phyloP scores from a whole-genome alignment of 1,140 invertebrate species.

The Drosophila tropicalis region DNA sequence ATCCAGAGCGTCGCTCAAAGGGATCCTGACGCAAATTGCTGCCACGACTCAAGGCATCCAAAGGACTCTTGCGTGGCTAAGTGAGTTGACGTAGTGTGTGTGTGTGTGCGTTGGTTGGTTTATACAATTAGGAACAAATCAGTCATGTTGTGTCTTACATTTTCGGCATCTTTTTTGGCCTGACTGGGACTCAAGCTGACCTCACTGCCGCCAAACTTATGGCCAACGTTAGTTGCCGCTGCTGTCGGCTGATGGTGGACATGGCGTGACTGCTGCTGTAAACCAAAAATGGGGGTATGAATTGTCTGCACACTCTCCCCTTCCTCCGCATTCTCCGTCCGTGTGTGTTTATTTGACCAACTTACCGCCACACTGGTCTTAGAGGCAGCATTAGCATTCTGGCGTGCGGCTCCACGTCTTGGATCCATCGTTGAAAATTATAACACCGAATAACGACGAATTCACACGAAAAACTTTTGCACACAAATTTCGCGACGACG shows the following conservation, averaged over 20 bases:
- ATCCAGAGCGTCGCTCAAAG: conserved; percentile 71
- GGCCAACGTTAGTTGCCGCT: conserved; percentile 20
- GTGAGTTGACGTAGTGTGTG: background rate
- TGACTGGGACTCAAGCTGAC: conserved; percentile 77
- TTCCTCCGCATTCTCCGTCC: background rate
- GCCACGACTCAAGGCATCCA: conserved; percentile 71
- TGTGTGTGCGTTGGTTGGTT: background rate
- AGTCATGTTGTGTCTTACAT: conserved; percentile 46
- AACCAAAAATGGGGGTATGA: conserved; percentile 20
- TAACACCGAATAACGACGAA: conserved; percentile 47
- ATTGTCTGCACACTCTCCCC: background rate
- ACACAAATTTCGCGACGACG: conserved; percentile 19
- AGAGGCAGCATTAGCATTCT: conserved; percentile 39
- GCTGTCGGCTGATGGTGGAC: conserved; percentile 12
- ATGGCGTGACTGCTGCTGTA: conserved; percentile 55
- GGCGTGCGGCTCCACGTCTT: conserved; percentile 61
- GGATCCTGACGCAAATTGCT: conserved; percentile 46
- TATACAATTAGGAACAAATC: background rate
- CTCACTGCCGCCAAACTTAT: conserved; percentile 61
- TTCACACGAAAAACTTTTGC: conserved; percentile 47
- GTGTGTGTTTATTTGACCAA: conserved; percentile 29
- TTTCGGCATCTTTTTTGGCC: conserved; percentile 48
- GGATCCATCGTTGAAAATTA: conserved; percentile 56
- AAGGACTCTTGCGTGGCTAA: conserved; percentile 68
- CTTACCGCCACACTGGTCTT: conserved; percentile 69